Base-by-base conservation (phyloP, 1,140 invertebrate species). In the Ephestia elutella region DNA sequence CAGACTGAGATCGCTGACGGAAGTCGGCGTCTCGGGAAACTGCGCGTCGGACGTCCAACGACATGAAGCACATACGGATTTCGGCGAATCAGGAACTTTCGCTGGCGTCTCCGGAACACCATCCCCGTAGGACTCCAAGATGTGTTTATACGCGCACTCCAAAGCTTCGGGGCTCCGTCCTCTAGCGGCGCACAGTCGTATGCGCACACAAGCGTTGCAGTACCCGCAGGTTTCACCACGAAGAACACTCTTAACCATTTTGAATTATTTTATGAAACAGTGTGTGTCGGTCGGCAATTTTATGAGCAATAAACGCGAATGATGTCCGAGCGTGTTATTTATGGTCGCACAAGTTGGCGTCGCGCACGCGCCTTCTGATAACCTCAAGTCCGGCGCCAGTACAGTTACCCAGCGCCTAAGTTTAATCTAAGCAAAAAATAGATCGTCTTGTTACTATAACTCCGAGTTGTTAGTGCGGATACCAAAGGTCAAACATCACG, bases 91-190 rank as follows among this genome's bases (percentile, higher is more conserved):
- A 0, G 65, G 71, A 21, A 71, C 54, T 48, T 82, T 83, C 13
- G 70, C 78, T 0, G 65, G 21, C 0, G 54, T 67, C 13, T 18
- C 63, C 2, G 49, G 63, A n/a, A 44, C 10, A 11, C 64, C 65
- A 13, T 60, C 60, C 3, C 68, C 67, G 58, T 88, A 88, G 0
- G 86, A 80, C 49, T 88, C 81, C 53, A 88, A 57, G 35, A 88
- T 88, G 59, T 88, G 86, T 65, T 87, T 86, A 56, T 88, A 88
- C 0, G 82, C 86, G 56, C 86, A 88, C 55, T 88, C 82, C 49
- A 82, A 54, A 10, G 78, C 76, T 49, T 87, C 86, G 0, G 84
- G 82, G 56, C 60, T 75, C 8, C 86, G 69, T 0, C 86, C 86
- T n/a, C 82, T 71, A 9, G 80, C 86, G 0, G 75, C 78, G 60